Conservation (phyloP, 2,113 vertebrate species). For the Eolophus roseicapilla region DNA sequence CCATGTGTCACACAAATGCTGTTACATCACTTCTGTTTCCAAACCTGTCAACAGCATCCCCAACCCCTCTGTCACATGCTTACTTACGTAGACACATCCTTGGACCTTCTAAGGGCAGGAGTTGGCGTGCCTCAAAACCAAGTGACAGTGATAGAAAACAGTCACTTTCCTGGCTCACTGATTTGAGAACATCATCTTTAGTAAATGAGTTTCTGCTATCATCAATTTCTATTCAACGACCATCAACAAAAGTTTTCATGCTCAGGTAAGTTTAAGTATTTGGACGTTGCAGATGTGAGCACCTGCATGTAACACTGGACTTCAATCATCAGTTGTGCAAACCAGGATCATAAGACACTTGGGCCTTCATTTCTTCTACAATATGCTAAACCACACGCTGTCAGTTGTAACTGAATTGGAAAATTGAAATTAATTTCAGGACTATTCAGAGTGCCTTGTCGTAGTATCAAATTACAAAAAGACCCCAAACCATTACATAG, state of each 20-base stretch:
- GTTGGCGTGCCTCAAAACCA: background rate
- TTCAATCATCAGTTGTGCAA: background rate
- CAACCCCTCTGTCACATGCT: background rate
- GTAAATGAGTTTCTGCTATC: background rate
- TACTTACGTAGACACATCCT: background rate
- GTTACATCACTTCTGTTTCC: background rate
- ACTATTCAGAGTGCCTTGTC: background rate
- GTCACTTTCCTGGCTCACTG: background rate
- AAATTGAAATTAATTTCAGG: background rate
- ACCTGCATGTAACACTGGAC: background rate
- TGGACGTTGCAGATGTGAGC: accelerated
- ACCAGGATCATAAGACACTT: background rate
- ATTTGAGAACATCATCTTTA: background rate
- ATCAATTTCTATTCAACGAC: background rate
- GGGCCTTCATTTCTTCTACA: background rate
- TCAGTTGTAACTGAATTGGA: background rate
- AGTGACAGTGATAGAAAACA: background rate
- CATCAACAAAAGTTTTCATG: background rate
- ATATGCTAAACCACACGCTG: background rate
- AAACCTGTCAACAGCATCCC: background rate
- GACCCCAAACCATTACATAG: background rate
- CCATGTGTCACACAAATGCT: accelerated
- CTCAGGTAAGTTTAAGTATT: background rate
- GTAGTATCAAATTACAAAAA: background rate
- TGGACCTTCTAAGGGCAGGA: background rate